Percentiles rank a stretch among this genome's conserved stretches.
These are phyloP conservation scores for Myotis planiceps DNA, from an alignment of 2,797 vertebrate species.

Conservation along the genomic window DNA sequence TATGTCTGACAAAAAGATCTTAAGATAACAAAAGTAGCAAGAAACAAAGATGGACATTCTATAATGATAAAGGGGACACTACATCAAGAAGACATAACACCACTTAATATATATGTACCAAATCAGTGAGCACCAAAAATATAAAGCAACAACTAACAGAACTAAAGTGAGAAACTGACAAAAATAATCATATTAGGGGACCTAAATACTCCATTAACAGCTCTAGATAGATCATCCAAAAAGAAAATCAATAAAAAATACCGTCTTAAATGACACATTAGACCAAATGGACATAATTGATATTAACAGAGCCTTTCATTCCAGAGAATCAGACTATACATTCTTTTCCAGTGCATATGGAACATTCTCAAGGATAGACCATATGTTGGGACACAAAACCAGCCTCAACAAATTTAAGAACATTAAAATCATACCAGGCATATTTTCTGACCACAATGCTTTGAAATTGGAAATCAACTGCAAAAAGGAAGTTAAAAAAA, in stretches of 20 bases:
- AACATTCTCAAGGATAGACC: background rate
- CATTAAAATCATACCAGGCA: background rate
- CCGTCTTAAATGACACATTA: background rate
- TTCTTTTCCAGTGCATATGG: background rate
- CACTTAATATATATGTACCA: background rate
- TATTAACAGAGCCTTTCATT: background rate
- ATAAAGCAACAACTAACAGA: background rate
- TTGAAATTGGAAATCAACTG: background rate
- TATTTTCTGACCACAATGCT: background rate
- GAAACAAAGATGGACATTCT: background rate
- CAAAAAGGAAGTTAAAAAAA: background rate
- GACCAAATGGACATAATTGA: background rate
- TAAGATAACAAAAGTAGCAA: background rate
- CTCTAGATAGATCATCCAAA: background rate
- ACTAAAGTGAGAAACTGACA: background rate
- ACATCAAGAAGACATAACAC: background rate
- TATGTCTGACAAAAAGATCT: background rate
- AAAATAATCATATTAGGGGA: background rate
- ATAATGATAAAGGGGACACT: background rate
- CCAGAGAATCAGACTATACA: background rate
- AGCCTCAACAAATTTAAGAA: background rate
- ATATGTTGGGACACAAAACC: background rate
- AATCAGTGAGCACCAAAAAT: background rate
- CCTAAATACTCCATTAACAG: background rate
- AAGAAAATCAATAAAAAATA: background rate